Base-by-base conservation (phyloP, 2,888 invertebrate genomes). In the Spodoptera littoralis region DNA sequence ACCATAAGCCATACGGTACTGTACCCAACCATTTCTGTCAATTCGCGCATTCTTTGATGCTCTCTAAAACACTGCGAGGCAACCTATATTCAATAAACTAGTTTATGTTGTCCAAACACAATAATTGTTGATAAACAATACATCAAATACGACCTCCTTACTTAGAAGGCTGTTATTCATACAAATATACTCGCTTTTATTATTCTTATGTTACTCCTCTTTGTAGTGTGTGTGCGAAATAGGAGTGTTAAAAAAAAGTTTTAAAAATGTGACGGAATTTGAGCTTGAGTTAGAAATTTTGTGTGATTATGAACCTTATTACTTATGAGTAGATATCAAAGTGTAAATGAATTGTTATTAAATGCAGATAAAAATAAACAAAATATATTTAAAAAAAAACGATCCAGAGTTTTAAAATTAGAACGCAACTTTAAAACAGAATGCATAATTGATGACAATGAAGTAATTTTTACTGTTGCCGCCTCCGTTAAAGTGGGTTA, bases 81-180 rank as follows among this genome's bases (percentile, higher is more conserved):
- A 63, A 86, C 80, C 67, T 41, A 71, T 53, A 76, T 74, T 49
- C n/a, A 24, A 46, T 62, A 47, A 79, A 76, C 79, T 79, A 78
- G 81, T 80, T 80, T 51, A 73, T 1, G 43, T 27, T 62, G 55
- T 59, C 41, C 67, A 75, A 75, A 78, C 57, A 78, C 24, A 54
- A 64, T 65, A 73, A 78, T 73, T 66, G 69, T 54, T 66, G 77
- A 72, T 83, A 86, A 86, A 70, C 51, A 65, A 69, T 68, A 83
- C 47, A 46, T 60, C 80, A 87, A 87, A 88, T 72, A 87, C 52
- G 71, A 68, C 85, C 87, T 72, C 81, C 78, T 67, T 76, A 79
- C 18, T 77, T 79, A 60, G 47, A 22, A 48, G 46, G 9, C 41
- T 52, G 55, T 41, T 60, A 56, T 59, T 62, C 49, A 6, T 30